Evolutionary conservation across 2,113 vertebrate species (phyloP), one percentile per base, ranked within the genome.

Genomic region (Fregetta grallaria): DNA sequence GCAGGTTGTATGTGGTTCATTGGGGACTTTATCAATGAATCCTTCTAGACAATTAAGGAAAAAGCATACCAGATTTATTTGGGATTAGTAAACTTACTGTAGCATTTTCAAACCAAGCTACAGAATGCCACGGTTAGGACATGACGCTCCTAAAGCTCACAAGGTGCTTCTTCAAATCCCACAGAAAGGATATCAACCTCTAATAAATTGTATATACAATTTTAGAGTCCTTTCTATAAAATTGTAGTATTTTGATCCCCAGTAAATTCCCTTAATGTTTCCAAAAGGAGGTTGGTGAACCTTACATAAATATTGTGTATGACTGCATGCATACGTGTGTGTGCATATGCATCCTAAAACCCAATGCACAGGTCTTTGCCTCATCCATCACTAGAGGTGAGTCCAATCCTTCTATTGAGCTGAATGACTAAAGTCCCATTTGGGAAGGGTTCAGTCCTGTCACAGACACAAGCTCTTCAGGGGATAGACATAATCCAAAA

Each of bases 271-370:
- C 23, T 83, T 14, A 42, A 1, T 50, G 42, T 66, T 89, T 83
- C 18, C 61, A 70, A 52, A 73, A 55, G 10, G 8, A 90, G 15
- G 1, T 11, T 84, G 44, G 16, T 34, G 14, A 71, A 32, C 71
- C 44, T 55, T n/a, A 20, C 6, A 79, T 27, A 90, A 75, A 76
- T 68, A 34, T 1, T 29, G 25, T 53, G 26, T 53, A 52, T 55
- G 56, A n/a, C 8, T 32, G 9, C 1, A 1, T 20, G 18, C 15
- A 30, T 42, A 19, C 0, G 1, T 26, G 7, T 56, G 4, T 42
- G 50, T 58, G 42, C 13, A 7, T 11, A 11, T 22, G 36, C 22
- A 62, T 9, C 45, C 38, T 62, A 61, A 62, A 80, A 19, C 38
- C 17, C 59, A 71, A 3, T 2, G 34, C 15, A 11, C 16, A 6